Evolutionary conservation across 2,797 vertebrate genomes (phyloP).

Genomic region (Fistularia commersonii): DNA sequence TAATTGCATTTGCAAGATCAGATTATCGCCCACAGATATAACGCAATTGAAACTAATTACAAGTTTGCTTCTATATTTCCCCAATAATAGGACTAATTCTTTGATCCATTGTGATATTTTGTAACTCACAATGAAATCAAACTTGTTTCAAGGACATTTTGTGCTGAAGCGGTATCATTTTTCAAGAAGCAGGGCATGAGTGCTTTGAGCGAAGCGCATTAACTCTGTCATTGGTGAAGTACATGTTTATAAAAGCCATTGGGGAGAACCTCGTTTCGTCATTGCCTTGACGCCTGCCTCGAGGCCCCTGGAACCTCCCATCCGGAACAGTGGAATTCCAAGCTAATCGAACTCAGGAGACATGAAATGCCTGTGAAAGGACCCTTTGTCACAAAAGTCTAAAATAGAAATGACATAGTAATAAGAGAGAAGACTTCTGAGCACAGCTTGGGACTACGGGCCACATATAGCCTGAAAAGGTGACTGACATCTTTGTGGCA

Average conservation of each 20-base stretch:
- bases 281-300: slow-evolving; percentile 43
- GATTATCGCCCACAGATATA: slow-evolving; percentile 13
- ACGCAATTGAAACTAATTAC: slow-evolving; percentile 14
- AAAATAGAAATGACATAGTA: slow-evolving; percentile 65
- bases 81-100: no score
- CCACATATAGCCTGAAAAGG: slow-evolving; percentile 38
- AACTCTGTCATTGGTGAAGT: slow-evolving; percentile 35
- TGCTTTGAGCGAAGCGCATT: slow-evolving; percentile 41
- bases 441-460: slow-evolving; percentile 29
- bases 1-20: slow-evolving; percentile 17
- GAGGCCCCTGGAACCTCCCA: slow-evolving; percentile 59
- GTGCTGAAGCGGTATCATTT: slow-evolving; percentile 18
- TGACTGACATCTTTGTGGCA: slow-evolving; percentile 52
- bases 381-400: slow-evolving; percentile 58
- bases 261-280: slow-evolving; percentile 23
- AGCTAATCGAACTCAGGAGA: slow-evolving; percentile 73
- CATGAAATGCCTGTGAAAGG: slow-evolving; percentile 50
- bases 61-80: slow-evolving; percentile 6
- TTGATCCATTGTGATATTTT: slow-evolving; percentile 2
- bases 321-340: slow-evolving; percentile 65
- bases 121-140: slow-evolving; percentile 28
- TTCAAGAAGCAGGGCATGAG: slow-evolving; percentile 22
- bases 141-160: slow-evolving; percentile 23
- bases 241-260: slow-evolving; percentile 29
- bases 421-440: slow-evolving; percentile 53